Evolutionary conservation across 2,113 vertebrate species (phyloP), one percentile per base, ranked within the genome.

Genomic region (Microcebus griseorufus): DNA sequence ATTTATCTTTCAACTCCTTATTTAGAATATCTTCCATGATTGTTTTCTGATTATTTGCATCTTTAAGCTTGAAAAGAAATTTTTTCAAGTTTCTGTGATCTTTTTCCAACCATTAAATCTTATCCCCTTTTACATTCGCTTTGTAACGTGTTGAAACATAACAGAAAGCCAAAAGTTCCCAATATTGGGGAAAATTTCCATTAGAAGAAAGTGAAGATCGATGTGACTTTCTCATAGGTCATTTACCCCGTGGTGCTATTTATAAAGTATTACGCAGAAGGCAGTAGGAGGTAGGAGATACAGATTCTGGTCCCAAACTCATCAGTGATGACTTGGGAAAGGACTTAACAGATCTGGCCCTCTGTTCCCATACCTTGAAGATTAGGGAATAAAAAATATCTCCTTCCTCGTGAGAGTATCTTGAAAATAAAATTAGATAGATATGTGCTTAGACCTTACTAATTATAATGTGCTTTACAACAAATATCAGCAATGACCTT

Each of bases 1-100:
- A 29, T 90, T 92, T 95, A 9, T 90, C 45, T 84, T 88, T 51
- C 87, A 92, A 81, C 23, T 69, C n/a, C 10, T 25, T 90, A 37
- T 83, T 97, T 86, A 97, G 69, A 97, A 67, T 70, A 67, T 67
- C 22, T 80, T 92, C 45, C 25, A 94, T 90, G 79, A 90, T 14
- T n/a, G 0, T 92, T 90, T 90, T 83, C 78, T 93, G 14, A 10
- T 84, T 80, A 79, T 10, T 87, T 86, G 67, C 9, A 64, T 80
- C 93, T 94, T 90, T 65, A 76, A 90, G 64, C 3, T n/a, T 84
- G 16, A 55, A 84, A 84, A 89, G 0, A 60, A 94, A 76, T 45
- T 9, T 58, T n/a, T 83, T 94, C 29, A 79, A 62, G 13, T 92
- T 90, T 88, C 48, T 73, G 3, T 62, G 20, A 62, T 67, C 79